Evolutionary conservation across 2,113 vertebrate species (phyloP).

Genomic region (Rhinichthys klamathensis): DNA sequence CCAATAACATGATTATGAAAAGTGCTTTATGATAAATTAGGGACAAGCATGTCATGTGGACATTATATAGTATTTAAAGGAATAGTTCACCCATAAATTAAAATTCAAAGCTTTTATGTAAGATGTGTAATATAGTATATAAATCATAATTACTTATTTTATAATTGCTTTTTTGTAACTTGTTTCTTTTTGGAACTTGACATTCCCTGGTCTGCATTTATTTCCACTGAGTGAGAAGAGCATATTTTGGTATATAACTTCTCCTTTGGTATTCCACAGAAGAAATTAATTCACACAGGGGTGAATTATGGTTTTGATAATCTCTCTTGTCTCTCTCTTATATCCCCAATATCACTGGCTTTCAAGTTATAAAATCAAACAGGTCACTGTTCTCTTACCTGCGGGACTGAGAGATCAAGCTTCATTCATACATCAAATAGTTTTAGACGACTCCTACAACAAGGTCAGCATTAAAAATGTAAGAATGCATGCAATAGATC

Average conservation of each 20-base stretch:
- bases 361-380: not conserved
- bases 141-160: not conserved
- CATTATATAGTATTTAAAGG: not conserved
- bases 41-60: not conserved
- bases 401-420: not conserved
- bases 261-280: not conserved
- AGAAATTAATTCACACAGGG: not conserved
- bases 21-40: not conserved
- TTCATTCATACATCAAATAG: not conserved
- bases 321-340: not conserved
- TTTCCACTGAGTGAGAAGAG: not conserved
- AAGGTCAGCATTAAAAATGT: not conserved
- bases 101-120: not conserved
- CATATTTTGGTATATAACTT: not conserved
- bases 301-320: not conserved
- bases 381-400: slow-evolving; percentile 24
- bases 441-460: not conserved
- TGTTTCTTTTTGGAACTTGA: not conserved
- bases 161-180: not conserved
- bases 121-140: not conserved
- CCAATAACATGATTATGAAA: not conserved
- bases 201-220: not conserved
- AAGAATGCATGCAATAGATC: not conserved
- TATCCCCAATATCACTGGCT: not conserved
- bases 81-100: not conserved